Conservation (phyloP, 1,140 invertebrate species). For the Drosophila lacteicornis region DNA sequence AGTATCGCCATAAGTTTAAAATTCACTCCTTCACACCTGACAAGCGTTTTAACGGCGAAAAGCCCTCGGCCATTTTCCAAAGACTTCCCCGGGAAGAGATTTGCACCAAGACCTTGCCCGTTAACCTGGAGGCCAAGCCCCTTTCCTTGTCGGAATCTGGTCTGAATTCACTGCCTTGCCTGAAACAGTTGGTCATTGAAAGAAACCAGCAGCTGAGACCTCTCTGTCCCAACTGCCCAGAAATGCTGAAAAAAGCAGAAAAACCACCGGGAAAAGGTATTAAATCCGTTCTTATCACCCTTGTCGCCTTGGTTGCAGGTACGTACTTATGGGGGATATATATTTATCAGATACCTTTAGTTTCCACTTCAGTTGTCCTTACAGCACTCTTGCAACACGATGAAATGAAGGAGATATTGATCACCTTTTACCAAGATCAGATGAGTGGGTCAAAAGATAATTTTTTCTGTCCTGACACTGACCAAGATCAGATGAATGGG, state of each 20-base stretch:
- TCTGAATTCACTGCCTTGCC: not conserved
- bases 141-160: not conserved
- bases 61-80: slow-evolving; percentile 20
- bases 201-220: not conserved
- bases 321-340: not conserved
- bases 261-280: not conserved
- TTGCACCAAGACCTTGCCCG: not conserved
- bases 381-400: slow-evolving; percentile 8
- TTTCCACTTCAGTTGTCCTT: not conserved
- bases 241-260: not conserved
- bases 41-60: not conserved
- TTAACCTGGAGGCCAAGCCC: not conserved
- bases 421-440: not conserved
- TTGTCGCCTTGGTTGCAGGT: slow-evolving; percentile 7
- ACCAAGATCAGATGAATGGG: not conserved
- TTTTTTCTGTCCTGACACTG: no score
- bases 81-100: not conserved
- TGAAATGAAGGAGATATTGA: not conserved
- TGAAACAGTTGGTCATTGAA: slow-evolving; percentile 1
- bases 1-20: slow-evolving; percentile 38
- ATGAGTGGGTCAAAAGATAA: not conserved
- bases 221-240: slow-evolving; percentile 1
- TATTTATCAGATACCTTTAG: not conserved
- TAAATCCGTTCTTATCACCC: not conserved
- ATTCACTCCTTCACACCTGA: slow-evolving; percentile 7